These are phyloP conservation scores for Drosophila albomicans DNA, from an alignment of 1,140 invertebrate species.

Conservation along the genomic window DNA sequence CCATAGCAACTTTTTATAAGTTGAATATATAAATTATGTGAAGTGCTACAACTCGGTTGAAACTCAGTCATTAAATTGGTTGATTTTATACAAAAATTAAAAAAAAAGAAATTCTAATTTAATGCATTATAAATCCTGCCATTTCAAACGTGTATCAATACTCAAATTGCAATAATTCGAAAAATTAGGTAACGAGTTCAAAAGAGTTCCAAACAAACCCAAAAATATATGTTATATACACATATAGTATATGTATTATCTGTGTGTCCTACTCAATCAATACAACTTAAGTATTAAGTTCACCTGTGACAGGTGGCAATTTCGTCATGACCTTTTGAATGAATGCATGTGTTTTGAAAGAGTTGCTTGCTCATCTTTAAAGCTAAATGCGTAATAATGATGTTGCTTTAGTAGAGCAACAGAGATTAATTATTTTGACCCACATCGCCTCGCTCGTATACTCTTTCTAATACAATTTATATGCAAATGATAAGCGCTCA, in stretches of 20 bases:
- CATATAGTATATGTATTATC: background rate
- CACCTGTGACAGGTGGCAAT: background rate
- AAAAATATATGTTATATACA: too few species aligned
- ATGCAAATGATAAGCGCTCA: constrained; percentile 24
- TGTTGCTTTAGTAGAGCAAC: constrained; percentile 7
- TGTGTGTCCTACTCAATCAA: constrained; percentile 42
- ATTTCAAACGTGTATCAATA: constrained; percentile 18
- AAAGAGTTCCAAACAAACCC: background rate
- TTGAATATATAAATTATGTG: constrained; percentile 44
- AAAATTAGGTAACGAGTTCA: constrained; percentile 37
- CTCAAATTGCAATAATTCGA: constrained; percentile 20
- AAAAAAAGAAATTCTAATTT: background rate
- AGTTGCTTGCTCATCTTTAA: background rate
- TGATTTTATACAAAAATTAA: constrained; percentile 8
- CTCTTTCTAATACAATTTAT: background rate
- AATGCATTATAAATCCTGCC: constrained; percentile 2
- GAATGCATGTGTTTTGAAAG: background rate
- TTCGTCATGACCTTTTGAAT: constrained; percentile 18
- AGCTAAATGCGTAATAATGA: constrained; percentile 23
- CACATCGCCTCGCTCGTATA: too few species aligned
- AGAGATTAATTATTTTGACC: constrained; percentile 19
- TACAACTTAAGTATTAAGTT: constrained; percentile 55
- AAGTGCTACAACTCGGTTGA: constrained; percentile 22
- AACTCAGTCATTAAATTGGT: constrained; percentile 27
- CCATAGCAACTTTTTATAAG: constrained; percentile 39